phyloP scores from a whole-genome alignment of 2,888 invertebrate species.

The Pachliopta kotzebuea region DNA sequence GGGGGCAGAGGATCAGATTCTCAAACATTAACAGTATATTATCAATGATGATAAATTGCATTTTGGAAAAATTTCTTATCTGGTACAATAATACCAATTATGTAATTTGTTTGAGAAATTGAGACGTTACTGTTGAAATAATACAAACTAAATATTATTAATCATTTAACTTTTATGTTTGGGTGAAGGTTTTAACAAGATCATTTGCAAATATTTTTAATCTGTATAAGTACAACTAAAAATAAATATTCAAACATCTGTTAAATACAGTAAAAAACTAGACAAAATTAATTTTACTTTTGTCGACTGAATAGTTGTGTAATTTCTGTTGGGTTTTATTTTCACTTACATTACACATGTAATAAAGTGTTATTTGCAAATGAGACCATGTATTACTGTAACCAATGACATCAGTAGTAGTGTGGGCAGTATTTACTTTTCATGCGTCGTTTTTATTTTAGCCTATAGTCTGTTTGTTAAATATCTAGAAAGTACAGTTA shows the following conservation, averaged over 20 bases:
- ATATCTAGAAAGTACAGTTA: slow-evolving; percentile 28
- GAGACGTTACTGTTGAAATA: slow-evolving; percentile 37
- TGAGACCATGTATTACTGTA: slow-evolving; percentile 49
- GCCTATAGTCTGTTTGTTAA: slow-evolving; percentile 49
- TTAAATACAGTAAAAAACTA: no score
- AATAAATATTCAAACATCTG: slow-evolving; percentile 3
- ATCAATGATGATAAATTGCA: no score
- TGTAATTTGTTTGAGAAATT: slow-evolving; percentile 36
- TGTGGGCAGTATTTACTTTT: slow-evolving; percentile 75
- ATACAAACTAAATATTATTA: slow-evolving; percentile 38
- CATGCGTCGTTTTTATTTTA: slow-evolving; percentile 49
- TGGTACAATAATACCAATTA: no score
- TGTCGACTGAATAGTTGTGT: no score
- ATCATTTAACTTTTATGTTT: slow-evolving; percentile 62
- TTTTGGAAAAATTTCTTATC: no score
- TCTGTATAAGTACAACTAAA: neutral
- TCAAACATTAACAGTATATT: slow-evolving; percentile 23
- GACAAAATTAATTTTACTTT: no score
- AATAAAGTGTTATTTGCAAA: slow-evolving; percentile 56
- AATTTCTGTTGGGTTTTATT: slow-evolving; percentile 13
- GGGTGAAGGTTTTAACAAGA: slow-evolving; percentile 66
- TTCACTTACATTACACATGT: neutral
- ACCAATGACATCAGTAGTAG: slow-evolving; percentile 68
- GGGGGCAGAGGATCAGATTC: slow-evolving; percentile 34
- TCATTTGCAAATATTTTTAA: slow-evolving; percentile 61